Percentiles rank a stretch among this genome's conserved stretches.
These are phyloP conservation scores for Turritopsis rubra DNA, from an alignment of 30 jellyfish, hydroid and myxozoan genomes.

Conservation along the genomic window DNA sequence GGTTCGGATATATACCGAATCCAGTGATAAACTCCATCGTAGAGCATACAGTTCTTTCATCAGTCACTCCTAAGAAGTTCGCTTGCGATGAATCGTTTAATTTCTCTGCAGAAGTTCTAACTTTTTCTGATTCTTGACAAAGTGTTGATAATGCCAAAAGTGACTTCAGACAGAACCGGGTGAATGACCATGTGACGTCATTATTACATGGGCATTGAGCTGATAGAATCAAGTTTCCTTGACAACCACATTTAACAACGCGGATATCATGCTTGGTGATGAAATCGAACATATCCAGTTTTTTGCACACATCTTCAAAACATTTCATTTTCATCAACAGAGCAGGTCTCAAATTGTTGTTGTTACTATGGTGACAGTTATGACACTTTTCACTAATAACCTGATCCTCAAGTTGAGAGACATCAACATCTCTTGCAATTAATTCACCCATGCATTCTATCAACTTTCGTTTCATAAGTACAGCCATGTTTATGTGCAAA, in stretches of 20 bases:
- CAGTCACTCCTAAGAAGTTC: constrained; percentile 17
- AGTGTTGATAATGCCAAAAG: not conserved
- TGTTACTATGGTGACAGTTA: not conserved
- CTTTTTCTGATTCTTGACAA: not conserved
- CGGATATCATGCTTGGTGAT: not conserved
- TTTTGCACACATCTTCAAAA: not conserved
- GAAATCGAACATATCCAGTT: not conserved
- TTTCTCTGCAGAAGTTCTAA: not conserved
- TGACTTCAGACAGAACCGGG: not conserved
- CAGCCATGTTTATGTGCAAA: not conserved
- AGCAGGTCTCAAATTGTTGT: not conserved
- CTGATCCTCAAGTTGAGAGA: not conserved
- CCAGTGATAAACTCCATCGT: constrained; percentile 10
- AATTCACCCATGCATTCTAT: not conserved
- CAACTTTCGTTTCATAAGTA: not conserved
- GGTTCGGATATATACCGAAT: constrained; percentile 20
- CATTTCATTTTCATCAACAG: not conserved
- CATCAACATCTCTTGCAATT: not conserved
- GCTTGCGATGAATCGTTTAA: not conserved
- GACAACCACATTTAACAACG: not conserved
- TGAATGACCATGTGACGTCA: not conserved
- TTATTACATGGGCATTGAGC: not conserved
- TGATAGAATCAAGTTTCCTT: not conserved
- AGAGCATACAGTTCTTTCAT: not conserved
- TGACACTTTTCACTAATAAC: not conserved